Conservation (phyloP, 37 sponge, comb jelly and placozoan genomes). For the Aplysina aerophoba region DNA sequence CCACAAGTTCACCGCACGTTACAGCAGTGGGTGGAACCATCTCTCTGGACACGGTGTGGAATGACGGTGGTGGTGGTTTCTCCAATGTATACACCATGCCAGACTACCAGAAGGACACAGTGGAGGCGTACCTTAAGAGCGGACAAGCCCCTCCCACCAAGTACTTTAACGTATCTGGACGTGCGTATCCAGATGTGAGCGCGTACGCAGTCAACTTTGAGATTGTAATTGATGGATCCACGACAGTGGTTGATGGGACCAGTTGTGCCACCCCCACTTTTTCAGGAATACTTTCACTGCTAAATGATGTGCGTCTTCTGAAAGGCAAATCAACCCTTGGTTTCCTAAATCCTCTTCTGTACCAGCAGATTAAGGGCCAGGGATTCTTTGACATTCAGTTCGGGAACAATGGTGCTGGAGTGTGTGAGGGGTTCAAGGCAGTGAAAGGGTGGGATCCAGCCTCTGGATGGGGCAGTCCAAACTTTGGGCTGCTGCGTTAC, state of each 20-base stretch:
- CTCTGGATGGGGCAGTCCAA: constrained; percentile 85
- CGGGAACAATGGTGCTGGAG: constrained; percentile 23
- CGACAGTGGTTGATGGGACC: constrained; percentile 76
- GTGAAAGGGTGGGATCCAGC: constrained; percentile 84
- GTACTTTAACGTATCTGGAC: constrained; percentile 77
- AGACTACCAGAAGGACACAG: constrained; percentile 79
- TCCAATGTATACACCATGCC: constrained; percentile 78
- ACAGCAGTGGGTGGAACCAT: constrained; percentile 89
- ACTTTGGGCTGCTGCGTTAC: constrained; percentile 66
- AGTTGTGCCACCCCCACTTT: constrained; percentile 87
- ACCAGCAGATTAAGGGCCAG: constrained; percentile 61
- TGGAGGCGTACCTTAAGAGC: constrained; percentile 72
- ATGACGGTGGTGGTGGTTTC: constrained; percentile 88
- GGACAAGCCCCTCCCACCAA: constrained; percentile 53
- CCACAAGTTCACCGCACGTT: constrained; percentile 85
- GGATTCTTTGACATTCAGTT: constrained; percentile 81
- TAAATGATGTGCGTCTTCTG: constrained; percentile 88
- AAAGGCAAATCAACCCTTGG: constrained; percentile 82
- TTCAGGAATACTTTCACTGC: constrained; percentile 82
- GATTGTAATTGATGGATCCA: constrained; percentile 52
- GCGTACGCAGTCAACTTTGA: constrained; percentile 80
- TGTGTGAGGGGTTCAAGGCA: constrained; percentile 78
- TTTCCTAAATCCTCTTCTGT: constrained; percentile 95
- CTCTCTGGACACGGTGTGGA: constrained; percentile 48
- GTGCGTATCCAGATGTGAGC: constrained; percentile 92